Evolutionary conservation across 2,888 invertebrate species (phyloP).

Genomic region (Acanthoscelides obtectus): DNA sequence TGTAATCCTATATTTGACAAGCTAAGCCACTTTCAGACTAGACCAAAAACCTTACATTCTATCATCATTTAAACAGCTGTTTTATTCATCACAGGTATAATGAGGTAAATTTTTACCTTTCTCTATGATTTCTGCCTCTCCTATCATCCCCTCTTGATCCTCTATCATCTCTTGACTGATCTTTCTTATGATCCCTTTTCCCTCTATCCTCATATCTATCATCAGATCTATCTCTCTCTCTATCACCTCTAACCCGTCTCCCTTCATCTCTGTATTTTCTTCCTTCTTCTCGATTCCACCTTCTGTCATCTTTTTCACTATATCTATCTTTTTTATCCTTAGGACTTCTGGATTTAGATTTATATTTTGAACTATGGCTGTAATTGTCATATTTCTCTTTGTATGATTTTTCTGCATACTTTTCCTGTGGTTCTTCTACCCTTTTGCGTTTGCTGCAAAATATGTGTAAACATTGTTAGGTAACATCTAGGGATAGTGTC

Average conservation of each 20-base stretch:
- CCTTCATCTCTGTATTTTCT: constrained; percentile 6
- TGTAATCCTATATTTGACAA: too few species aligned
- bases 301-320: constrained; percentile 2
- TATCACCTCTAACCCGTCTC: constrained; percentile 4
- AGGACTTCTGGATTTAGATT: not conserved
- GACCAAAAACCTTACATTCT: too few species aligned
- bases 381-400: not conserved
- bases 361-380: not conserved
- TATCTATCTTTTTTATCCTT: constrained; percentile 5
- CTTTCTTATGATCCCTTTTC: constrained; percentile 5
- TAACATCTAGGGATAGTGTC: not conserved
- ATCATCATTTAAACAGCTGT: too few species aligned
- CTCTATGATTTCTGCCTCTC: constrained; percentile 14
- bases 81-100: too few species aligned
- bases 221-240: constrained; percentile 2
- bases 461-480: not conserved
- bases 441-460: not conserved
- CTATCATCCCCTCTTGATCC: constrained; percentile 16
- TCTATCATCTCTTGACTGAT: constrained; percentile 10
- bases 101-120: not conserved
- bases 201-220: constrained; percentile 10
- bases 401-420: not conserved
- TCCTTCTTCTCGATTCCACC: constrained; percentile 3
- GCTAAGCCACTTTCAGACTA: too few species aligned
- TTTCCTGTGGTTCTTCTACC: not conserved